Base-by-base conservation (phyloP, 2,797 vertebrate species). In the Sciaenops ocellatus region DNA sequence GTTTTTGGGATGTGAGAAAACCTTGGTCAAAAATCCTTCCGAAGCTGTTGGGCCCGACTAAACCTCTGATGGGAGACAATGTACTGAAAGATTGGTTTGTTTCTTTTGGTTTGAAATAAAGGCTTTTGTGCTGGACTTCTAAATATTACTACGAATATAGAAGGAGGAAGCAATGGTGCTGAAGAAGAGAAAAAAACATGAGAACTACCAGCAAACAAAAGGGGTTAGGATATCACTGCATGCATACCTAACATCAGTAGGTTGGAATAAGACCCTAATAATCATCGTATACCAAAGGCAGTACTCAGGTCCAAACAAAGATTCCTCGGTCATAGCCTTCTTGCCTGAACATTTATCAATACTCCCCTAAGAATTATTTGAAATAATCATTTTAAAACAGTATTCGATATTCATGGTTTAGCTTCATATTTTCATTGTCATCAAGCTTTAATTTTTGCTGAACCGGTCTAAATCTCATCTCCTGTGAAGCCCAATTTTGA, bases 21-120 rank as follows among this genome's bases (percentile, higher is more conserved):
- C 97, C 97, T 97, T 99, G 98, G 98, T 99, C 98, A 99, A 99
- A 99, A 99, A 99, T 99, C 98, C 98, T 99, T 99, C 98, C 98
- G 92, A 96, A 96, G 95, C 96, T 95, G 96, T 96, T 94, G 96
- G 97, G 86, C 82, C 69, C 67, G 77, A 89, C 85, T 93, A 94
- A 97, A 96, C 95, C 95, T 93, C 96, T 96, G 94, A 96, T 92
- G 94, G 95, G 94, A 95, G 93, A 96, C 94, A 93, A 73, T 93
- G 95, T 91, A 92, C 93, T 95, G 93, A 12, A 44, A 13, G 67
- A 93, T 63, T 60, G 34, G 34, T 42, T 18, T 56, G 26, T 54
- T 61, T 69, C 64, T 30, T 42, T 60, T 56, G 51, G 47, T 34
- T 63, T 69, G 13, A 66, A 69, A 80, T 44, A 68, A 68, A 78